Evolutionary conservation across 2,113 vertebrate species (phyloP).

Genomic region (Poicephalus meyeri): DNA sequence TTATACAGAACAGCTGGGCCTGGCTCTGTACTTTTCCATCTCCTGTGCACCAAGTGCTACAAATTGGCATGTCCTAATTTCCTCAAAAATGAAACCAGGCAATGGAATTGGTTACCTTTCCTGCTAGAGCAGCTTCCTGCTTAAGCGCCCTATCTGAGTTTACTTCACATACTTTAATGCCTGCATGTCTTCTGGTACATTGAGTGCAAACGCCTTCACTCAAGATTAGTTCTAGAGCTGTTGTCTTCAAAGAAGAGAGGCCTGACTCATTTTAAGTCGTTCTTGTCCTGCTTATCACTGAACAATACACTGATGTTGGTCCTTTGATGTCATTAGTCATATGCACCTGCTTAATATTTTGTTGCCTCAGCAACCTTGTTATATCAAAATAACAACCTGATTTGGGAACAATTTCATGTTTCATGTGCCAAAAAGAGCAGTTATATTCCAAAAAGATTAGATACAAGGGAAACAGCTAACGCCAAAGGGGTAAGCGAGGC

Average conservation of each 20-base stretch:
- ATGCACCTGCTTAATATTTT: not conserved
- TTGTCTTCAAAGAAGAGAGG: not conserved
- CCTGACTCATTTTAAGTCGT: not conserved
- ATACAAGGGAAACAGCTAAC: not conserved
- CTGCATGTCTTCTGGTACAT: not conserved
- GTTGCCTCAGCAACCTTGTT: not conserved
- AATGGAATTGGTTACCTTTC: not conserved
- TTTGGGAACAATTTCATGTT: not conserved
- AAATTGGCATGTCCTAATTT: not conserved
- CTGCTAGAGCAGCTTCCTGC: not conserved
- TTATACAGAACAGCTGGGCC: not conserved
- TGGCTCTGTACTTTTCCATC: not conserved
- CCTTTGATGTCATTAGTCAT: not conserved
- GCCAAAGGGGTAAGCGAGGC: not conserved
- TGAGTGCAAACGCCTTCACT: not conserved
- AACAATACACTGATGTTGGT: not conserved
- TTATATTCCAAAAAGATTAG: fast-evolving
- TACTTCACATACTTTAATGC: not conserved
- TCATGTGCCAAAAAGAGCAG: not conserved
- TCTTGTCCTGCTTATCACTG: not conserved
- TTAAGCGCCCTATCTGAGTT: not conserved
- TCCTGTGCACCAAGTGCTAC: not conserved
- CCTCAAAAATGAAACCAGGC: not conserved
- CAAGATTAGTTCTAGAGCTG: not conserved
- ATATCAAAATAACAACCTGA: not conserved